Evolutionary conservation across 2,113 vertebrate species (phyloP), one percentile per base, ranked within the genome.

Genomic region (Lepus timidus): DNA sequence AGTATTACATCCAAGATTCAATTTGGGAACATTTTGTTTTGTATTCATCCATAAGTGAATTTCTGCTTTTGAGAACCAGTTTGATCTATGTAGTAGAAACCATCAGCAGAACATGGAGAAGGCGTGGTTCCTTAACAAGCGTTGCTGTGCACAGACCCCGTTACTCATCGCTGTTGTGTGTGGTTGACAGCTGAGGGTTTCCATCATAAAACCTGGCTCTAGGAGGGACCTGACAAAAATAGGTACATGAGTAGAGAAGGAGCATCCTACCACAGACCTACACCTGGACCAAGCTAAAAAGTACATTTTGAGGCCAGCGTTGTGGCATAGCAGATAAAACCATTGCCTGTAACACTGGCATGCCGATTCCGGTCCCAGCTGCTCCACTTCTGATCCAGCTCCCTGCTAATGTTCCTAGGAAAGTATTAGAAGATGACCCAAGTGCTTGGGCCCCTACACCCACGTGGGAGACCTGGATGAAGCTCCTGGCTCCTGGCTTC

Each of bases 21-120:
- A 67, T 88, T 65, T 62, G 31, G 23, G 55, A 88, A 91, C 62
- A 79, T 85, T 96, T 79, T 85, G 64, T 88, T 91, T 85, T 88
- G 31, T 79, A 58, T 55, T 7, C 31, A 88, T 49, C 55, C 4
- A 23, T 74, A 96, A 96, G 61, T 84, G 49, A 25, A 67, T 88
- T 96, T 79, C 84, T 91, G 71, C 29, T 73, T 91, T 88, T 51
- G 49, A 88, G 25, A 84, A 31, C 64, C 7, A 58, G 7, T 88
- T 79, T 91, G 52, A 78, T 79, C 52, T 33, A 68, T 25, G 88
- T 73, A 73, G 31, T 65, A 22, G 58, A 84, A 92, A 85, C 74
- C 31, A 84, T 67, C 55, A 67, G 11, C 55, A 88, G 94, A 88
- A 79, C 68, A 52, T 83, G 83, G 65, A 65, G 44, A 81, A 81